These are phyloP conservation scores for Alsophila aescularia DNA, from an alignment of 2,888 invertebrate genomes.

Conservation along the genomic window DNA sequence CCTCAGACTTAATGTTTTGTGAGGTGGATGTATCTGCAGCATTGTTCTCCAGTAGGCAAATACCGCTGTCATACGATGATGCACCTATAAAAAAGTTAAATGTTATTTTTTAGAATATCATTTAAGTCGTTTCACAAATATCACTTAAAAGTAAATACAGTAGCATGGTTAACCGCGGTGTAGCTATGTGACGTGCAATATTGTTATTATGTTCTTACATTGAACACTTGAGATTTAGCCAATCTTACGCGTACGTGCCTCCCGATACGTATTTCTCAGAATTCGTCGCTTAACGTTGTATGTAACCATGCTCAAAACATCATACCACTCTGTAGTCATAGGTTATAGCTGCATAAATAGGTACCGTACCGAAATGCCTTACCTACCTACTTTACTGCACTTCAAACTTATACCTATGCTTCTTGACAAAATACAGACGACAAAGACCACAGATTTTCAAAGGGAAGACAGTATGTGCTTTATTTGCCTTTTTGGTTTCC, in stretches of 20 bases:
- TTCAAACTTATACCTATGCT: background rate
- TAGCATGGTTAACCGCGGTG: too few species aligned
- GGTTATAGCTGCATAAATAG: slow-evolving; percentile 27
- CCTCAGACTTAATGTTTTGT: slow-evolving; percentile 64
- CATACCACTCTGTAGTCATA: slow-evolving; percentile 40
- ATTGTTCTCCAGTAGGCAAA: slow-evolving; percentile 65
- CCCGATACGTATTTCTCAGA: slow-evolving; percentile 78
- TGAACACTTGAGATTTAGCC: slow-evolving; percentile 70
- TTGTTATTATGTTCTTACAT: slow-evolving; percentile 68
- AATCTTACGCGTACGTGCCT: slow-evolving; percentile 78
- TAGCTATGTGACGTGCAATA: slow-evolving; percentile 44
- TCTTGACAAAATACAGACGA: background rate
- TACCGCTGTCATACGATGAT: slow-evolving; percentile 65
- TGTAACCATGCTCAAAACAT: slow-evolving; percentile 53
- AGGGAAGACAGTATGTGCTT: too few species aligned
- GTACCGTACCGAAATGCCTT: background rate
- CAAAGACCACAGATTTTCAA: too few species aligned
- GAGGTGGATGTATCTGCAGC: slow-evolving; percentile 55
- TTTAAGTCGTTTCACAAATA: too few species aligned
- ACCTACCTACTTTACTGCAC: background rate
- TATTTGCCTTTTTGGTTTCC: too few species aligned
- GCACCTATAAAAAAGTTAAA: slow-evolving; percentile 47
- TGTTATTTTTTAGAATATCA: background rate
- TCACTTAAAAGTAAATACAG: too few species aligned
- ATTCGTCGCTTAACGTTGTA: slow-evolving; percentile 64